Evolutionary conservation across 1,140 invertebrate species (phyloP), one percentile per base, ranked within the genome.

Genomic region (Chironomus tepperi): DNA sequence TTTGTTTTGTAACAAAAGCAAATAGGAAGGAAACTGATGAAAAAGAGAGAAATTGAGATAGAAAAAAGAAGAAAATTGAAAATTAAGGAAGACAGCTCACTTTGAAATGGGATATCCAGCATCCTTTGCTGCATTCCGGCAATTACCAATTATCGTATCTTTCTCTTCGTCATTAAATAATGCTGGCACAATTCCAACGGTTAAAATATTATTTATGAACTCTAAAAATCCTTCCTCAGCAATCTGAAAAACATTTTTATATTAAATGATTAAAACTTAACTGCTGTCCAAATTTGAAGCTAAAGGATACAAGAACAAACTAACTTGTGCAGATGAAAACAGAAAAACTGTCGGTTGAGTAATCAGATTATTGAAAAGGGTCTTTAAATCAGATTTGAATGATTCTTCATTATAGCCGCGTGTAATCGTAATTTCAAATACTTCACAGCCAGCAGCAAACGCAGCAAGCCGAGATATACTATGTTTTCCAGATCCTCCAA

Each of bases 201-300:
- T 94, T 43, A 96, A 81, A 78, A 96, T 94, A 78, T 95, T 96
- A 81, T 96, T 96, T 70, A 96, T 92, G 75, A 93, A 85, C 82
- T 96, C 95, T 74, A 96, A 80, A 81, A 96, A 96, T 34, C 91
- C 89, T 84, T 92, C 90, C 77, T 91, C 87, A 1, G 88, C 81
- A 76, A 93, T 85, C 88, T 85, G 7, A 24, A 75, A 43, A 0
- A 73, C 2, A 47, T 12, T 42, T 9, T 90, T 88, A 77, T 89
- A 85, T 8, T 86, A 78, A 76, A 91, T 84, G 86, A 84, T 70
- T 7, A 34, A 74, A 43, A 0, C 16, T 24, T 64, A 42, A 67
- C 8, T 74, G 42, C 64, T 7, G 21, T 24, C n/a, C 8, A 7
- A 16, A 70, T 65, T 74, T 9, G 47, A 9, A 8, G 5, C 8